phyloP scores from a whole-genome alignment of 2,888 invertebrate genomes.

The Drosophila neoperkinsi region DNA sequence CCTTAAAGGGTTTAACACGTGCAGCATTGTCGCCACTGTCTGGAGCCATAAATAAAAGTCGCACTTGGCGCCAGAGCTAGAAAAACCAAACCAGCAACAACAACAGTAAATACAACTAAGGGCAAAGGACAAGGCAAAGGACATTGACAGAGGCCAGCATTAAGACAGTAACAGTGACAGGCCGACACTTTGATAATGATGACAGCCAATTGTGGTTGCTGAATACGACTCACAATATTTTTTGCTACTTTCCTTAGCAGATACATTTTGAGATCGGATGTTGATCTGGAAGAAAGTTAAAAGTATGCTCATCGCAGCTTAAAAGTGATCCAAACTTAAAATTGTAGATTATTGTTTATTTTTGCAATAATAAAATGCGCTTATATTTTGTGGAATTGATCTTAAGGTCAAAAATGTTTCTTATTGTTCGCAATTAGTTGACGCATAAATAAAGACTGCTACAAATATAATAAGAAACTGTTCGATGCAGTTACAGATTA shows the following conservation, averaged over 20 bases:
- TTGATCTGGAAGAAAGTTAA: not conserved
- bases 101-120: conserved; percentile 8
- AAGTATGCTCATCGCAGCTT: not conserved
- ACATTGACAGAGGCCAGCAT: conserved; percentile 56
- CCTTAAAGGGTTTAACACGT: conserved; percentile 75
- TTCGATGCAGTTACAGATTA: not conserved
- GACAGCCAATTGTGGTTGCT: conserved; percentile 66
- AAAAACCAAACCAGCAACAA: conserved; percentile 4
- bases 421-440: not conserved
- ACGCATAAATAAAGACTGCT: not conserved
- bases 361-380: not conserved
- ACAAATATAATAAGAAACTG: not conserved
- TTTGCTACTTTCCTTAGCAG: no score
- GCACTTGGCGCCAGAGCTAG: conserved; percentile 41
- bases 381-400: not conserved
- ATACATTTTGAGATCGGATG: not conserved
- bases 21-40: conserved; percentile 55
- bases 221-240: conserved; percentile 6
- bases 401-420: not conserved
- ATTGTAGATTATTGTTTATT: not conserved
- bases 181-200: conserved; percentile 59
- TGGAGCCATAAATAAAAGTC: conserved; percentile 68
- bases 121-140: conserved; percentile 32
- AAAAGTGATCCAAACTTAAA: not conserved
- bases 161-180: conserved; percentile 44